Percentiles rank a stretch among this genome's conserved stretches.
Conservation (phyloP, 2,113 vertebrate species). For the Calypte anna region DNA sequence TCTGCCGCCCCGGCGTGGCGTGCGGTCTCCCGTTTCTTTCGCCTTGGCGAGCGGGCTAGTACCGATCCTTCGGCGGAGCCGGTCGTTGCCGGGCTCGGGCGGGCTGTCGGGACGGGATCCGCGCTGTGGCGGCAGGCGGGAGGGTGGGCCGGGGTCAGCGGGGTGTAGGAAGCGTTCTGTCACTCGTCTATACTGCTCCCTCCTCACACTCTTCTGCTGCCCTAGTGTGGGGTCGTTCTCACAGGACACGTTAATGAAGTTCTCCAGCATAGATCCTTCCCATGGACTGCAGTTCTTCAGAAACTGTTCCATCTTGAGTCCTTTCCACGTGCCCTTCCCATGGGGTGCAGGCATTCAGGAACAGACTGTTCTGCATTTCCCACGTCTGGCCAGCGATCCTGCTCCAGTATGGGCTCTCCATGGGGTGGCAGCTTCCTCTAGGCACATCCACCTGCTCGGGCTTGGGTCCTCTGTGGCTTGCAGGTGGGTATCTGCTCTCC, state of each 20-base stretch:
- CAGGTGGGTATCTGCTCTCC: background rate
- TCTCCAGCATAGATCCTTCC: no score
- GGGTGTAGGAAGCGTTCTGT: background rate
- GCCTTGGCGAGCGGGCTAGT: no score
- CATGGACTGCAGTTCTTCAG: background rate
- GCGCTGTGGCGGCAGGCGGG: no score
- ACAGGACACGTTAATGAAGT: no score
- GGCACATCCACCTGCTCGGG: background rate
- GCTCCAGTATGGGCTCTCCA: background rate
- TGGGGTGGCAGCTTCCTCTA: background rate
- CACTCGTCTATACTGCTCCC: background rate
- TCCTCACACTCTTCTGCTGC: background rate
- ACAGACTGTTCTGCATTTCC: background rate
- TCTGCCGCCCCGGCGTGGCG: no score
- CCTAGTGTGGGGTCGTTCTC: no score
- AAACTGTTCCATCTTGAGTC: background rate
- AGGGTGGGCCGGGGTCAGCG: background rate
- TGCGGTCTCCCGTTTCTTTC: no score
- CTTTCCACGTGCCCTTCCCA: no score
- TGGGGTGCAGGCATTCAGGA: background rate
- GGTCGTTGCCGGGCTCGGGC: no score
- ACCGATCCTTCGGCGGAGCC: no score
- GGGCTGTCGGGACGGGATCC: no score
- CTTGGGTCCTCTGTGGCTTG: accelerated
- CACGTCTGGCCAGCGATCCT: background rate